Base-by-base conservation (phyloP, 2,113 vertebrate species). In the Cololabis saira region DNA sequence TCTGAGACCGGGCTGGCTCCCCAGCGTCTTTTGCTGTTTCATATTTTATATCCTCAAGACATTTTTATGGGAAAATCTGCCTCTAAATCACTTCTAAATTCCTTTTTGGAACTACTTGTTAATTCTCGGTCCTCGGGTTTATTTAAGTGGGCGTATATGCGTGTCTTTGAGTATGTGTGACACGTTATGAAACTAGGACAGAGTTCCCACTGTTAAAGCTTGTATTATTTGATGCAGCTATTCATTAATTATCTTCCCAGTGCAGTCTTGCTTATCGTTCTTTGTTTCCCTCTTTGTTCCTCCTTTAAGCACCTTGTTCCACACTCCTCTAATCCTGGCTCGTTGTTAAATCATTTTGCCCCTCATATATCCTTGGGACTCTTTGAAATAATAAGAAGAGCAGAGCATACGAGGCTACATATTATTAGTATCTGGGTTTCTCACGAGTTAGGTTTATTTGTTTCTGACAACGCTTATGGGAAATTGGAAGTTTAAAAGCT, bases 221-320 rank as follows among this genome's bases (percentile, higher is more conserved):
- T 79, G 80, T 87, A 81, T 85, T 87, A 88, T 87, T 82, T 86
- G 62, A 80, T 19, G 44, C 43, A 42, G 69, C 64, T 67, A 78
- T 88, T 90, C 89, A 89, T 91, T 88, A 89, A 91, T 89, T 90
- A 90, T 92, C 89, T 84, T 81, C 72, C 64, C 61, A 9, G 65
- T 27, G n/a, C 82, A 81, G 73, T 82, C 73, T 65, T 79, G 67
- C 71, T 84, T 90, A 87, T 90, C 84, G 50, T 59, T 66, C 78
- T 69, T 91, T 90, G 83, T 89, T 88, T 85, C 71, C 37, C 53
- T 68, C 68, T 75, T 67, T 61, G 49, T 75, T 85, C 76, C 76
- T 56, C 79, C 85, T 87, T 66, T 57, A 9, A 90, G 85, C 83
- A 67, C 81, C 78, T 82, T 87, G 83, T 91, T 87, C 67, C 69